phyloP scores from a whole-genome alignment of 2,888 invertebrate genomes.

The Steinernema carpocapsae region DNA sequence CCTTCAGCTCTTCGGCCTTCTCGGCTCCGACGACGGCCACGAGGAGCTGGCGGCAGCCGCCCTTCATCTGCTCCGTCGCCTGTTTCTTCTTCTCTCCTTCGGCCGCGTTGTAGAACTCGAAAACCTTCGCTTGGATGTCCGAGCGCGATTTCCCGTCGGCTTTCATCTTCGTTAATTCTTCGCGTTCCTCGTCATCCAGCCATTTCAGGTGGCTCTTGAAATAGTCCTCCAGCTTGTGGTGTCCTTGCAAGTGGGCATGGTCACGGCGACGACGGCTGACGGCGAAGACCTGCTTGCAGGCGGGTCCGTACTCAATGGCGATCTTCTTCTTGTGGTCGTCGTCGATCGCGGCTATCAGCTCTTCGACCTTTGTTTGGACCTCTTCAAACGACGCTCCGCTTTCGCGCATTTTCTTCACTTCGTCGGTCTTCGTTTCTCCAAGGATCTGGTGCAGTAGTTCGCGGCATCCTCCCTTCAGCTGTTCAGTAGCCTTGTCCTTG shows the following conservation, averaged over 20 bases:
- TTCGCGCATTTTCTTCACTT: conserved; percentile 45
- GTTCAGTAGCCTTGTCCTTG: conserved; percentile 44
- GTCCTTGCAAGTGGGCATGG: conserved; percentile 37
- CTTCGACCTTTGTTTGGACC: conserved; percentile 37
- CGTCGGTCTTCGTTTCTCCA: conserved; percentile 42
- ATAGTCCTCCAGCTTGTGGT: conserved; percentile 39
- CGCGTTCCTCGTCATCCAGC: conserved; percentile 50
- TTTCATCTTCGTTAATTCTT: conserved; percentile 45
- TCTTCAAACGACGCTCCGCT: conserved; percentile 40
- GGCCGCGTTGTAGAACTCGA: conserved; percentile 47
- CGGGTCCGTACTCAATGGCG: conserved; percentile 30
- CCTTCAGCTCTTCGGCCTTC: conserved; percentile 45
- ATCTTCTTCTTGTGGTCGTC: conserved; percentile 41
- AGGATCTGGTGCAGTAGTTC: conserved; percentile 36
- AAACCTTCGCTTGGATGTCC: conserved; percentile 45
- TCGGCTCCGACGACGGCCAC: conserved; percentile 43
- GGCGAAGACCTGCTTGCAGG: conserved; percentile 47
- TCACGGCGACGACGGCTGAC: background rate
- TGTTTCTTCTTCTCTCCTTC: conserved; percentile 44
- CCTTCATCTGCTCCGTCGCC: conserved; percentile 38
- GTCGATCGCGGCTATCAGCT: conserved; percentile 31
- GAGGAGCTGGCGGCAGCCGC: conserved; percentile 48
- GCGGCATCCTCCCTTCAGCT: conserved; percentile 44
- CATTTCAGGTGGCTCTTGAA: conserved; percentile 48
- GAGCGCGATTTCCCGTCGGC: conserved; percentile 45